Conservation (phyloP, 92 coral and sea anemone genomes). For the Porites lobata region DNA sequence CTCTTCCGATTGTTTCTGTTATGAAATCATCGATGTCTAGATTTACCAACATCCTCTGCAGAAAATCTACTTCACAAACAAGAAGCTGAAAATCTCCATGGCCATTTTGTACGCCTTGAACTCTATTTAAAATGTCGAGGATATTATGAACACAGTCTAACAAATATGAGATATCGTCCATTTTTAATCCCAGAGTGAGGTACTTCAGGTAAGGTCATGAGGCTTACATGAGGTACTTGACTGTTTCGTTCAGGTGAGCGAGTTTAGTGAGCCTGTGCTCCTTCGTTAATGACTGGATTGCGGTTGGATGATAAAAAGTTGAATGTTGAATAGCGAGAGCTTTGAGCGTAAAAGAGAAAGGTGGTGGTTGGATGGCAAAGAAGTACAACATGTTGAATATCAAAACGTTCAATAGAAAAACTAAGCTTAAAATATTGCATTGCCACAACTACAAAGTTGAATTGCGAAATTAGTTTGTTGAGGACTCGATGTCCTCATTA, state of each 20-base stretch:
- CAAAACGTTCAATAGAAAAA: too few relatives aligned
- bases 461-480: too few relatives aligned
- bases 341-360: too few relatives aligned
- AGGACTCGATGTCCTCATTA: too few relatives aligned
- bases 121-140: conserved; percentile 21
- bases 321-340: conserved; percentile 38
- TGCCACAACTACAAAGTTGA: too few relatives aligned
- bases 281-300: conserved; percentile 35
- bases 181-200: conserved; percentile 27
- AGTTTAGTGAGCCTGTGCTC: conserved; percentile 24
- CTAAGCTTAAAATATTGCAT: too few relatives aligned
- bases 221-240: too few relatives aligned
- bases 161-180: conserved; percentile 31
- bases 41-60: conserved; percentile 33
- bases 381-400: too few relatives aligned
- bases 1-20: conserved; percentile 28
- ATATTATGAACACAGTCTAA: conserved; percentile 25
- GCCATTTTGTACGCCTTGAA: conserved; percentile 11
- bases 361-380: too few relatives aligned
- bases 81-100: conserved; percentile 34
- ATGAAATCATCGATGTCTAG: conserved; percentile 14
- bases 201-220: background rate
- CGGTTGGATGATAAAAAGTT: conserved; percentile 40
- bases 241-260: conserved; percentile 21
- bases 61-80: conserved; percentile 23